Percentiles rank a stretch among this genome's conserved stretches.
Conservation (phyloP, 2,113 vertebrate species). For the Mohoua ochrocephala region DNA sequence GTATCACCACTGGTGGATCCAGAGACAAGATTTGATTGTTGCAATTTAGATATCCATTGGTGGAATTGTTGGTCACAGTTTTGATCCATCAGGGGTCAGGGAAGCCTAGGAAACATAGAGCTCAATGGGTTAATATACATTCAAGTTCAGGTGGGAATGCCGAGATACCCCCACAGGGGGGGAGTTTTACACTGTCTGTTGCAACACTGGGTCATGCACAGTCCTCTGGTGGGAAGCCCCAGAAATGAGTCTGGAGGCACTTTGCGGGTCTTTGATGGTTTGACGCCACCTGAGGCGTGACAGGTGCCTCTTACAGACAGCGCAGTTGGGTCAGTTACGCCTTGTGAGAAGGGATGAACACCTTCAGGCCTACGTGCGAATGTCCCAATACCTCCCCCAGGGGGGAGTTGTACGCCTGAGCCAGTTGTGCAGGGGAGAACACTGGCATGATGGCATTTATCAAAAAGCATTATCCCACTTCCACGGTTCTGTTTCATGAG, state of each 20-base stretch:
- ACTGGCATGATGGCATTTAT: background rate
- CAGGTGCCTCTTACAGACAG: too few relatives aligned
- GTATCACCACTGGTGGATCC: background rate
- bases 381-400: background rate
- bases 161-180: too few relatives aligned
- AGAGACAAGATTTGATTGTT: background rate
- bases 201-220: background rate
- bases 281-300: background rate
- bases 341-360: background rate
- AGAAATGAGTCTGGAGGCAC: background rate
- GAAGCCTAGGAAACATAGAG: background rate
- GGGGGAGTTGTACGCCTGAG: background rate
- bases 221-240: background rate
- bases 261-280: background rate
- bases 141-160: background rate
- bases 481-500: background rate
- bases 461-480: background rate
- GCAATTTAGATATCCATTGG: background rate
- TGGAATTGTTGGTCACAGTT: background rate
- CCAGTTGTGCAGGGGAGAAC: background rate
- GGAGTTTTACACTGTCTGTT: background rate
- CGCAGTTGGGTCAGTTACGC: fast-evolving
- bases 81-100: background rate
- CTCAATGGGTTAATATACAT: background rate
- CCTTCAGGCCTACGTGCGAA: background rate